Percentiles rank a stretch among this genome's conserved stretches.
phyloP scores from a whole-genome alignment of 92 coral and sea anemone species.

The Zoanthus sociatus region DNA sequence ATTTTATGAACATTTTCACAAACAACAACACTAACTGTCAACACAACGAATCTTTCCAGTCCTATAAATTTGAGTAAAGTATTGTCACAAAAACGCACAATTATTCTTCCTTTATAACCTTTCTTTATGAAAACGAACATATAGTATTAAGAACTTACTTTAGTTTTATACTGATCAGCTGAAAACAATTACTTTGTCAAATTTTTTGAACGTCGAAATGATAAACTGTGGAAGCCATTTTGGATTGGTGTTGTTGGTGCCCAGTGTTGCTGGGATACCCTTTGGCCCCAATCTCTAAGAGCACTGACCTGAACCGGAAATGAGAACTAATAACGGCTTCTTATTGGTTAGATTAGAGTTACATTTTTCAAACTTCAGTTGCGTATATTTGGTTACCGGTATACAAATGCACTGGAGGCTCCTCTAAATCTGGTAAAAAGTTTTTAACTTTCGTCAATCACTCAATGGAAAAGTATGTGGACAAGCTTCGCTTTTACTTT shows the following conservation, averaged over 20 bases:
- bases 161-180: not conserved
- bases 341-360: conserved; percentile 20
- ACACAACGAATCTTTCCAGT: conserved; percentile 3
- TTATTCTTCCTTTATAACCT: not conserved
- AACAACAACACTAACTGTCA: conserved; percentile 3
- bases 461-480: conserved; percentile 2
- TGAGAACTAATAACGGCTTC: not conserved
- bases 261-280: conserved; percentile 54
- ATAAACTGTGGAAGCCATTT: conserved; percentile 25
- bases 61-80: not conserved
- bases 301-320: conserved; percentile 13
- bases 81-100: not conserved
- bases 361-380: conserved; percentile 25
- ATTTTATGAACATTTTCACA: not conserved
- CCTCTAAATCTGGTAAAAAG: conserved; percentile 14
- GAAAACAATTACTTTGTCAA: not conserved
- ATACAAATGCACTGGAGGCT: conserved; percentile 17
- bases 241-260: conserved; percentile 49
- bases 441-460: not conserved
- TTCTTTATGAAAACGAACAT: not conserved
- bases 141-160: not conserved
- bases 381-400: conserved; percentile 33
- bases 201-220: not conserved
- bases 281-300: conserved; percentile 22
- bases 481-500: not conserved